Evolutionary conservation across 2,888 invertebrate genomes (phyloP).

Genomic region (Bombylius major): DNA sequence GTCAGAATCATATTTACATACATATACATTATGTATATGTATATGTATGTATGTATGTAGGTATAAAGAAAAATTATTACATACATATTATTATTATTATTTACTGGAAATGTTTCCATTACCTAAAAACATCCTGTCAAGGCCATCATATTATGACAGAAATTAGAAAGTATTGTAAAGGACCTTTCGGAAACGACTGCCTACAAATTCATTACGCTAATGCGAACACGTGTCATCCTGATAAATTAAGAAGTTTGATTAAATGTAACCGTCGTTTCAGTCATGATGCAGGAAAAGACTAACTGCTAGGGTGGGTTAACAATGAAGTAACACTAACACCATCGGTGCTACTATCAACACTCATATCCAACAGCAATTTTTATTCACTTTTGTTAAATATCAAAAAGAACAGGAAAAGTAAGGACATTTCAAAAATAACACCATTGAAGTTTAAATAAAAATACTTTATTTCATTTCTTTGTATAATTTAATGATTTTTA

Average conservation of each 20-base stretch:
- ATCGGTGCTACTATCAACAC: neutral
- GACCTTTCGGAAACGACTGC: constrained; percentile 8
- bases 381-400: too few relatives aligned
- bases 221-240: constrained; percentile 21
- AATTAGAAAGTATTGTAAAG: neutral
- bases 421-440: too few relatives aligned
- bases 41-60: too few relatives aligned
- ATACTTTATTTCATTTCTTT: too few relatives aligned
- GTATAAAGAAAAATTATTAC: too few relatives aligned
- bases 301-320: constrained; percentile 3
- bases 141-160: neutral
- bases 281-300: neutral
- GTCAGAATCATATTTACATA: too few relatives aligned
- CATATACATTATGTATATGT: too few relatives aligned
- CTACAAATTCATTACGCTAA: constrained; percentile 21
- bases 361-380: neutral
- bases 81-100: too few relatives aligned
- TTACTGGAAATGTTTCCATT: too few relatives aligned
- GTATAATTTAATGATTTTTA: too few relatives aligned
- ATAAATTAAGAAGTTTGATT: constrained; percentile 22
- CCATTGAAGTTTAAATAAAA: too few relatives aligned
- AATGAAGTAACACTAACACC: neutral
- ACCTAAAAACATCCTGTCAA: constrained; percentile 2
- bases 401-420: too few relatives aligned
- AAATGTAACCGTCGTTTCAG: constrained; percentile 11